phyloP scores from a whole-genome alignment of 2,797 vertebrate species.

The Molossus alvarezi region DNA sequence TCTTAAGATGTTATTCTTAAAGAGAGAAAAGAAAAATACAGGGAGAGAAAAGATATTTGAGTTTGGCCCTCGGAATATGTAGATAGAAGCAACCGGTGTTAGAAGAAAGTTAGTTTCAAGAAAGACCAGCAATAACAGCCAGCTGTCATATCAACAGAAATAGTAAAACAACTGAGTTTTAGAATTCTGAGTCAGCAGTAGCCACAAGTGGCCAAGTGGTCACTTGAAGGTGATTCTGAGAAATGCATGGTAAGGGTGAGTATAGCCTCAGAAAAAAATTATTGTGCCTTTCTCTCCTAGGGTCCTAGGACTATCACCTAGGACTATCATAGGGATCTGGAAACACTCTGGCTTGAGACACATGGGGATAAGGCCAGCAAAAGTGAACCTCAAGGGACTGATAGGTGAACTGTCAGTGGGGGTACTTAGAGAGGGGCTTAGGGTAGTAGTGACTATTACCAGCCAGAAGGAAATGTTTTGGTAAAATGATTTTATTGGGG shows the following conservation, averaged over 20 bases:
- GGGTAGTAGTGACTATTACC: background rate
- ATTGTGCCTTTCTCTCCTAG: background rate
- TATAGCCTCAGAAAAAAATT: background rate
- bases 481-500: background rate
- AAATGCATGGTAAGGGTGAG: background rate
- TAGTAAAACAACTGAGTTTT: background rate
- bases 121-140: background rate
- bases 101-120: background rate
- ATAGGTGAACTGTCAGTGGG: background rate
- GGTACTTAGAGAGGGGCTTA: background rate
- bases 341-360: background rate
- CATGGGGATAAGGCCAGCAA: background rate
- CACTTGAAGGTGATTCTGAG: background rate
- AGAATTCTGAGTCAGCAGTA: background rate
- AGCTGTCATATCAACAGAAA: background rate
- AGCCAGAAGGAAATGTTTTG: background rate
- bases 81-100: background rate
- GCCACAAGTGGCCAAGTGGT: background rate
- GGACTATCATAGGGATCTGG: background rate
- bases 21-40: background rate
- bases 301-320: background rate
- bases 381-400: background rate
- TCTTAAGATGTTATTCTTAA: background rate
- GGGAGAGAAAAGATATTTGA: background rate
- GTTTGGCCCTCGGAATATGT: background rate